These are phyloP conservation scores for Serripes groenlandicus DNA, from an alignment of 2,888 invertebrate genomes.

Conservation along the genomic window DNA sequence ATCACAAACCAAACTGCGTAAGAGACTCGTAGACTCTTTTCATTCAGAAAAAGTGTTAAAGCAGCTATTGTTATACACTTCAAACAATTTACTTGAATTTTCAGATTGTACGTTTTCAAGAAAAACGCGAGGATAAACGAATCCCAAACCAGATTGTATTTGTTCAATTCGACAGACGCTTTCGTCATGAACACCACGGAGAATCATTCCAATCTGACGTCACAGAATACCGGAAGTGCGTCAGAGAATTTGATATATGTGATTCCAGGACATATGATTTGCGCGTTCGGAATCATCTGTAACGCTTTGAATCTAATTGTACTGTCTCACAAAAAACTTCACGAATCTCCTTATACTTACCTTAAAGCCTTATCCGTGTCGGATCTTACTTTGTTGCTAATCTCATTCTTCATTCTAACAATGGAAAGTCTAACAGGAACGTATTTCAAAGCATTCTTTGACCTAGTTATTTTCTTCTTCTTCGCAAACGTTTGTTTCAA, in stretches of 20 bases:
- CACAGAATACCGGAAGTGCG: neutral
- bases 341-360: conserved; percentile 83
- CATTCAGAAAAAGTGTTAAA: too few relatives aligned
- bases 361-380: conserved; percentile 80
- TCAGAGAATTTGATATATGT: conserved; percentile 47
- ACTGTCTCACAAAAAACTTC: conserved; percentile 78
- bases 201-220: neutral
- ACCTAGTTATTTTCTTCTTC: conserved; percentile 78
- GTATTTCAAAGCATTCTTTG: conserved; percentile 74
- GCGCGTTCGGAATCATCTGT: conserved; percentile 81
- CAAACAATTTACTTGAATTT: too few relatives aligned
- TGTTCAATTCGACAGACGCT: too few relatives aligned
- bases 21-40: too few relatives aligned
- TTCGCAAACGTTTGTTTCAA: conserved; percentile 80
- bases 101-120: too few relatives aligned
- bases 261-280: conserved; percentile 78
- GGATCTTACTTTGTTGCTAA: conserved; percentile 75
- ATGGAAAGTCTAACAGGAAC: conserved; percentile 45
- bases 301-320: conserved; percentile 82
- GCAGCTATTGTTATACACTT: too few relatives aligned
- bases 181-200: too few relatives aligned
- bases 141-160: too few relatives aligned
- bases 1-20: too few relatives aligned
- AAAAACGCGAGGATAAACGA: too few relatives aligned
- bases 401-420: conserved; percentile 73